Base-by-base conservation (phyloP, 2,797 vertebrate species). In the Setipinna tenuifilis region DNA sequence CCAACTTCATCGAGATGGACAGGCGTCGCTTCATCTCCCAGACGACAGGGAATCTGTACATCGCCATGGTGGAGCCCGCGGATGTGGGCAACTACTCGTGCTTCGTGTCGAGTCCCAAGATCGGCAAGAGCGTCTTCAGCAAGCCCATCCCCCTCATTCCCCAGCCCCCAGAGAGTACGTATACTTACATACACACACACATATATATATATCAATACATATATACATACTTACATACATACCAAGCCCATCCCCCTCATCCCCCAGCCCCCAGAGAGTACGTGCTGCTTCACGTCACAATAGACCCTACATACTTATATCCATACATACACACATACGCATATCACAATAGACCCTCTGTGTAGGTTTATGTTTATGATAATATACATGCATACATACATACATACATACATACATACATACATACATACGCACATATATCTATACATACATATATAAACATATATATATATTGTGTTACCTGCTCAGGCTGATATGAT, bases 81-180 rank as follows among this genome's bases (percentile, higher is more conserved):
- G 98, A 99, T 87, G 96, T 95, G 35, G 98, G 98, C 86, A 99
- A 99, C 95, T 99, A 99, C 88, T 99, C 98, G 0, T 99, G 98
- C 91, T 99, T 98, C 81, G 98, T 98, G 61, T 98, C 97, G 83
- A 99, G 97, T 87, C 97, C 98, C 83, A 94, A 96, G 12, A 97
- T 97, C 61, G 97, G 98, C 25, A 98, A 98, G 94, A 99, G 98
- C 0, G 98, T 99, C 82, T 98, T 99, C 95, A 99, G 98, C 93
- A 98, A 97, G 92, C 97, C 97, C 87, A 98, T 98, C 89, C 94
- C 97, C 2, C 97, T 99, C 88, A 96, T 98, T 88, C 98, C 98
- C 0, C 93, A 95, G 87, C 88, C 96, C 0, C 2, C 9, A 3
- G 97, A 97, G 41, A 95, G 98, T 99, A 90, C 95, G 96, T 94